Conservation (phyloP, 2,113 vertebrate genomes). For the Actenoides lindsayi region DNA sequence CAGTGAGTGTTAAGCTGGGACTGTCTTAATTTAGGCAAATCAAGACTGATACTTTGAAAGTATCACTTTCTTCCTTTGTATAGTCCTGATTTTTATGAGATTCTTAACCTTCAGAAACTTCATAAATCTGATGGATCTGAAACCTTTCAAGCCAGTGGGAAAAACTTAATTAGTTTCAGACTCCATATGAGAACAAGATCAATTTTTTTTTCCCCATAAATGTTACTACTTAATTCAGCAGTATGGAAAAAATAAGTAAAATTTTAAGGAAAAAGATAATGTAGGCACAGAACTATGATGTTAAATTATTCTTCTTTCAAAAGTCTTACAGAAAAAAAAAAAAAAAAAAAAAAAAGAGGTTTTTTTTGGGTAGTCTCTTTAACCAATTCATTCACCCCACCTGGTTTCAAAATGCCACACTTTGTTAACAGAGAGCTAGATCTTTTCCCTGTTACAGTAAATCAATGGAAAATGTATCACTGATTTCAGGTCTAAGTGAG, state of each 20-base stretch:
- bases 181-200: neutral
- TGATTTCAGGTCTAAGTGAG: conserved; percentile 18
- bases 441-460: neutral
- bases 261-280: neutral
- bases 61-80: neutral
- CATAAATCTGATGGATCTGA: neutral
- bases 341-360: neutral
- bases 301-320: neutral
- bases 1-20: neutral
- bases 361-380: rapidly evolving
- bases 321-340: neutral
- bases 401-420: neutral
- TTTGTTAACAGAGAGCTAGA: neutral
- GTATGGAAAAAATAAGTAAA: neutral
- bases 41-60: neutral
- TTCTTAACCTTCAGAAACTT: neutral
- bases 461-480: conserved; percentile 20
- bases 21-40: neutral
- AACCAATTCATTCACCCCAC: neutral
- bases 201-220: rapidly evolving
- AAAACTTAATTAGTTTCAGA: neutral
- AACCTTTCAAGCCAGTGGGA: neutral
- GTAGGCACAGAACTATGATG: neutral
- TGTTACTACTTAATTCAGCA: neutral
- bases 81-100: neutral